phyloP scores from a whole-genome alignment of 2,888 invertebrate genomes.

The Leptura quadrifasciata region DNA sequence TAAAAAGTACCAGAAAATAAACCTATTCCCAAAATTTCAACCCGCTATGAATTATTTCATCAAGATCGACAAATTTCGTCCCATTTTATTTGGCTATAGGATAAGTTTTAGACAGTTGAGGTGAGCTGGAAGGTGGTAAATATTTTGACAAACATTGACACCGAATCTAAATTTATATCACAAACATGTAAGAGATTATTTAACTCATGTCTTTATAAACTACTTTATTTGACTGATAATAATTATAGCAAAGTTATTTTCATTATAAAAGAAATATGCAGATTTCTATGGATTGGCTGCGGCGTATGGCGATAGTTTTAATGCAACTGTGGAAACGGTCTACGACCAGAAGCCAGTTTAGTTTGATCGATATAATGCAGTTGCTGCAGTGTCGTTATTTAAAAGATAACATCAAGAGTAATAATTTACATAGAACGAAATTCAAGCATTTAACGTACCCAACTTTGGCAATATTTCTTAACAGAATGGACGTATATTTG shows the following conservation, averaged over 20 bases:
- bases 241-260: neutral
- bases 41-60: no score
- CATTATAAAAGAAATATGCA: slow-evolving; percentile 11
- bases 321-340: slow-evolving; percentile 9
- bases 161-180: no score
- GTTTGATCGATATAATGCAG: slow-evolving; percentile 40
- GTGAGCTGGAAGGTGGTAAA: no score
- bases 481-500: slow-evolving; percentile 11
- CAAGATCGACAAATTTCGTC: no score
- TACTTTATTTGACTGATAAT: no score
- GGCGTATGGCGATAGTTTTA: neutral
- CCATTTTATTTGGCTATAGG: no score
- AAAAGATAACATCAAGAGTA: slow-evolving; percentile 25
- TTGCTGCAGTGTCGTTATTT: slow-evolving; percentile 32
- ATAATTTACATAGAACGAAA: slow-evolving; percentile 25
- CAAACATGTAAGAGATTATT: no score
- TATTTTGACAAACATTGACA: no score
- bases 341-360: slow-evolving; percentile 20
- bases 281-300: slow-evolving; percentile 4
- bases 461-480: slow-evolving; percentile 13
- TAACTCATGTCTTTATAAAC: no score
- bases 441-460: slow-evolving; percentile 18
- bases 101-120: no score
- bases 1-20: no score
- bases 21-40: no score